Evolutionary conservation across 2,888 invertebrate species (phyloP), one percentile per base, ranked within the genome.

Genomic region (Apantesis nais): DNA sequence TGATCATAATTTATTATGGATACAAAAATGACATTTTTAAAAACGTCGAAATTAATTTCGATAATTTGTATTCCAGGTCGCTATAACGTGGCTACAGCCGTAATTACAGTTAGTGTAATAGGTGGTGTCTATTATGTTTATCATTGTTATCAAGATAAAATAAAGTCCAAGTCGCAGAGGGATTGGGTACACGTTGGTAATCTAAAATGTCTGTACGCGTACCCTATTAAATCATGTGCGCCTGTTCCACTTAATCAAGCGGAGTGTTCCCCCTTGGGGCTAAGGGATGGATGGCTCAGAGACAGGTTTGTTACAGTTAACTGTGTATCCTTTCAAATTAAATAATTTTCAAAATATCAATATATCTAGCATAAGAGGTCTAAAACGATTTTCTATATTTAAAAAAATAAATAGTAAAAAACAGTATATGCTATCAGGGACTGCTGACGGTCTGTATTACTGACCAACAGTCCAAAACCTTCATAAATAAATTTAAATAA

Each of bases 201-300:
- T 76, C 82, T 95, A 1, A 90, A 89, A 72, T 92, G 93, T 70
- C 76, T 95, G n/a, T 82, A 92, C 58, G 88, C 89, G 48, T 95
- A 90, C 76, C 95, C 95, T n/a, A 89, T 95, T 3, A 95, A 95
- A 80, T 95, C 95, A 0, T 89, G 95, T 34, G 94, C 92, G 0
- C 82, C 91, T 0, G 77, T 95, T 31, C 85, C 91, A 8, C 74
- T 90, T 52, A 89, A 81, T 62, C 83, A 86, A 3, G 89, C 95
- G 84, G 90, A 93, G 66, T 94, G 94, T 77, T 88, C 90, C 0
- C 74, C 78, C 14, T 76, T 95, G 16, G 95, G 95, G 0, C 78
- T 95, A 16, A 88, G 88, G 74, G 85, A 86, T 52, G 91, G 90
- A 19, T 88, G 65, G 52, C 52, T 66, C 2, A 37, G 65, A 25